A percentile compares a stretch with the other conserved stretches of the same genome.
phyloP scores from a whole-genome alignment of 64 coral and sea anemone species.

The Montipora sp. region DNA sequence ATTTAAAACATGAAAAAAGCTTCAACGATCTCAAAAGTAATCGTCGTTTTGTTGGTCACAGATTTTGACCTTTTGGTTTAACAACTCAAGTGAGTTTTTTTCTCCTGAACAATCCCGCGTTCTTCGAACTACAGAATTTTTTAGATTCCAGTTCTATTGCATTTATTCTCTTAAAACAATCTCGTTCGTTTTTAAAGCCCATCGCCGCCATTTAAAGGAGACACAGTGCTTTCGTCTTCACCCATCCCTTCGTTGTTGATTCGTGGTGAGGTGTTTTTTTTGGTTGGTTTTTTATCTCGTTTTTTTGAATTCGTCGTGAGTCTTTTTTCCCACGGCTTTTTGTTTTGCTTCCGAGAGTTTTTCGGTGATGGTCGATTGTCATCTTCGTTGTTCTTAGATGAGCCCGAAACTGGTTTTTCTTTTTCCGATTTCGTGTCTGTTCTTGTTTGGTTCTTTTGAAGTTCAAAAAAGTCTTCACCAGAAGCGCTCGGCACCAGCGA shows the following conservation, averaged over 20 bases:
- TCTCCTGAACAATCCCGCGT: too few relatives aligned
- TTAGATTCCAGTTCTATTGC: neutral
- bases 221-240: neutral
- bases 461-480: neutral
- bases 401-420: neutral
- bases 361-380: neutral
- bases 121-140: neutral
- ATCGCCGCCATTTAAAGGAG: neutral
- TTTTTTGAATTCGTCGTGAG: neutral
- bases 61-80: too few relatives aligned
- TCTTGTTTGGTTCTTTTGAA: neutral
- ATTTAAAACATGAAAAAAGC: too few relatives aligned
- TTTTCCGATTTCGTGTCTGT: neutral
- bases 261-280: neutral
- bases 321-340: conserved; percentile 25
- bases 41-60: too few relatives aligned
- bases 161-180: neutral
- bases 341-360: neutral
- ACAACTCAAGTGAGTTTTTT: too few relatives aligned
- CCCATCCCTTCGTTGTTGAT: neutral
- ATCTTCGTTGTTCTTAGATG: neutral
- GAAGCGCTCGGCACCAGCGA: neutral
- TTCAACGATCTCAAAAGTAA: too few relatives aligned
- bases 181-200: neutral
- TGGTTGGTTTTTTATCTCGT: neutral